Conservation (phyloP, 2,888 invertebrate species). For the Phortica okadai region DNA sequence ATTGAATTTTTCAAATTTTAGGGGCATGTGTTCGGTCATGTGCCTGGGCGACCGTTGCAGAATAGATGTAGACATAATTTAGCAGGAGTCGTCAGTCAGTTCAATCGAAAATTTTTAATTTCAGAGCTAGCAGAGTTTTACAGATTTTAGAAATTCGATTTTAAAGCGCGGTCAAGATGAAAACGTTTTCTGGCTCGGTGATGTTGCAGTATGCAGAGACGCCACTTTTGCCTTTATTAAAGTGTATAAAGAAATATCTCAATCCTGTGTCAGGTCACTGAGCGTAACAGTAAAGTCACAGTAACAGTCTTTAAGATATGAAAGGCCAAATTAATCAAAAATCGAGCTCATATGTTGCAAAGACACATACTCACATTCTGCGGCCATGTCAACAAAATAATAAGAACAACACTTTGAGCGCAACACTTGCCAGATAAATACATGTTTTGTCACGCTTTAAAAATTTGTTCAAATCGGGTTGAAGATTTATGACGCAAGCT, state of each 20-base stretch:
- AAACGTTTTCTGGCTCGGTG: neutral
- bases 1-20: too few relatives aligned
- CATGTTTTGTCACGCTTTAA: neutral
- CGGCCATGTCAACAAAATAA: neutral
- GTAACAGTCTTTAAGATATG: neutral
- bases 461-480: slow-evolving; percentile 1
- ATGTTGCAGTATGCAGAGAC: neutral
- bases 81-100: too few relatives aligned
- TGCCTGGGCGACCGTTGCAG: too few relatives aligned
- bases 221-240: neutral
- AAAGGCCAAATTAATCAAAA: neutral
- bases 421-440: neutral
- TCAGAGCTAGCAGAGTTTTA: too few relatives aligned
- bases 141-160: neutral
- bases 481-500: slow-evolving; percentile 11
- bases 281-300: too few relatives aligned
- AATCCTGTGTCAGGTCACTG: too few relatives aligned
- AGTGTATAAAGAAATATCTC: too few relatives aligned
- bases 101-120: too few relatives aligned
- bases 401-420: neutral
- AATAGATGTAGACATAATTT: too few relatives aligned
- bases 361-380: neutral
- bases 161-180: neutral
- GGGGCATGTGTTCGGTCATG: too few relatives aligned
- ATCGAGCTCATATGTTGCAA: neutral